A percentile compares a stretch with the other conserved stretches of the same genome.
Evolutionary conservation across 2,113 vertebrate genomes (phyloP).

Genomic region (Phrynocephalus versicolor): DNA sequence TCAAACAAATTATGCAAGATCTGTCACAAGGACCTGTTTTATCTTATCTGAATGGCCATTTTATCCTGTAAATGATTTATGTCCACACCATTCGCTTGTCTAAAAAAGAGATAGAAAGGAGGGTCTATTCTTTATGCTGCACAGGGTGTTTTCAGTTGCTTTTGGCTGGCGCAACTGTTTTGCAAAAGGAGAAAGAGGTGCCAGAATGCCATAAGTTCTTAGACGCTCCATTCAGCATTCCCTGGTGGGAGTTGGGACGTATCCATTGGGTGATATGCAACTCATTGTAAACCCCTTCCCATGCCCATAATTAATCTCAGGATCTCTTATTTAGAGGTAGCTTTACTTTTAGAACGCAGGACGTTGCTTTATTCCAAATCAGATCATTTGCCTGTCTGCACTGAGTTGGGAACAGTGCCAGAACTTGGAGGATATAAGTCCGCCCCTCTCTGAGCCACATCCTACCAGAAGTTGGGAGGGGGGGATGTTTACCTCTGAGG

Average conservation of each 20-base stretch:
- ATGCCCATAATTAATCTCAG: conserved; percentile 13
- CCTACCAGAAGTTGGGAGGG: no score
- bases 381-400: neutral
- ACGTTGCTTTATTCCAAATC: neutral
- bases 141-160: conserved; percentile 10
- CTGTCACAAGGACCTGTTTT: conserved; percentile 68
- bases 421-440: no score
- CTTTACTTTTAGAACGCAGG: neutral
- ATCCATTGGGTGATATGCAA: neutral
- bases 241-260: neutral
- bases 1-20: conserved; percentile 65
- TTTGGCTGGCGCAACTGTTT: neutral
- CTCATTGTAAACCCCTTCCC: fast-evolving
- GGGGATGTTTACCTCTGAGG: no score
- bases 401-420: no score
- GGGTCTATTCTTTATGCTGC: conserved; percentile 4
- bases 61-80: conserved; percentile 60
- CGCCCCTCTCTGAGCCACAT: no score
- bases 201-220: fast-evolving
- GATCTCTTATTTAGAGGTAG: neutral
- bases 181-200: neutral
- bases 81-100: conserved; percentile 42
- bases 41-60: conserved; percentile 72
- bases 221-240: neutral
- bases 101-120: conserved; percentile 34